A percentile compares a stretch with the other conserved stretches of the same genome.
Evolutionary conservation across 2,888 invertebrate species (phyloP).

Genomic region (Orchesellides sinensis): DNA sequence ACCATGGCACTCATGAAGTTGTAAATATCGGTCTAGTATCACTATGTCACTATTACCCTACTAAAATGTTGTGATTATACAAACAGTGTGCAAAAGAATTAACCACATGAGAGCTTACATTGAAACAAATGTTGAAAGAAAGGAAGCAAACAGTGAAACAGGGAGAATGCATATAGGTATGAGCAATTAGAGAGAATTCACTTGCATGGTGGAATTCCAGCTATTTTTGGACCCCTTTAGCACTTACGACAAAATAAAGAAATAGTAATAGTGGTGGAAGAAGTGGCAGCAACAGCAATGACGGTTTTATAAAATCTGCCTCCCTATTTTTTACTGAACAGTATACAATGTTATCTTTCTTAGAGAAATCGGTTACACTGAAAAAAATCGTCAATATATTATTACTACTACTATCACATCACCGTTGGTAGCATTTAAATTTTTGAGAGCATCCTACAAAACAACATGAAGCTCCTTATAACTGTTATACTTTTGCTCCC

Average conservation of each 20-base stretch:
- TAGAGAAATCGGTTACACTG: constrained; percentile 24
- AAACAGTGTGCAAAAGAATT: constrained; percentile 16
- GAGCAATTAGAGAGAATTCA: constrained; percentile 72
- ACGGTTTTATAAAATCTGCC: constrained; percentile 9
- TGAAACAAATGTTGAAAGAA: constrained; percentile 12
- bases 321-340: neutral
- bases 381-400: constrained; percentile 38
- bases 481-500: neutral
- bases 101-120: neutral
- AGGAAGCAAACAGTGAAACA: constrained; percentile 27
- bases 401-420: constrained; percentile 40
- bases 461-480: neutral
- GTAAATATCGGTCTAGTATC: neutral
- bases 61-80: neutral
- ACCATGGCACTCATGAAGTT: too few species aligned
- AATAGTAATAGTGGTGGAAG: neutral
- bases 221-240: constrained; percentile 73
- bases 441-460: neutral
- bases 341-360: neutral
- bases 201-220: constrained; percentile 71
- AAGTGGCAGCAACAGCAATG: neutral
- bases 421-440: constrained; percentile 35
- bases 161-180: constrained; percentile 46
- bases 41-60: neutral
- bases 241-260: constrained; percentile 15